Base-by-base conservation (phyloP, 1,140 invertebrate genomes). In the Drosophila nasuta region DNA sequence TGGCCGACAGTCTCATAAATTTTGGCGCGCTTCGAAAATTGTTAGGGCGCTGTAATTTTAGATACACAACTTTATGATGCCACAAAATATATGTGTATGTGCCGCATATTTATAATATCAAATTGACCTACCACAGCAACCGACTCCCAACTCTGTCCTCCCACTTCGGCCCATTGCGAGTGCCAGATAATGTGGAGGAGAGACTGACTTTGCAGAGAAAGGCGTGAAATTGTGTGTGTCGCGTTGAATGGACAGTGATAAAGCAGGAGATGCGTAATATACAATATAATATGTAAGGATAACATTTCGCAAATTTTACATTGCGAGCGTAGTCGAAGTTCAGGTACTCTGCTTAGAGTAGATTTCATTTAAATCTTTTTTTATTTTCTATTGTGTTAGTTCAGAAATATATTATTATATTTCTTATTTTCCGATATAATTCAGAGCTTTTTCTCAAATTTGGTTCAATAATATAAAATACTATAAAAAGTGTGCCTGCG, bases 61-160 rank as follows among this genome's bases (percentile, higher is more conserved):
- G 85, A 89, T 88, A 88, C 77, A 89, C 85, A 85, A 85, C 77
- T 89, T 89, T 89, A 89, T 89, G 88, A 89, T 88, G 80, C 81
- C 85, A 88, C 83, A 87, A 87, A 87, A 87, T 88, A 88, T 77
- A 77, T 77, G 51, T 48, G 54, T 57, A 74, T 74, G 56, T 65
- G 83, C 69, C 63, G 83, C 83, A 87, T 87, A 87, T 87, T 87
- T 87, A 87, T 88, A 87, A 83, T 88, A 87, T 83, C 88, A 88
- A 88, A 87, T 88, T 88, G 83, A 87, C 77, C 82, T 56, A 56
- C 66, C 49, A 57, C 54, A 57, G 54, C 38, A 52, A 11, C 56
- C 57, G 13, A 30, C 25, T n/a, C 28, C 52, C 66, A 35, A 25
- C 43, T 25, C 17, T 10, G 1, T 15, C 25, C 13, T 10, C 33